Evolutionary conservation across 1,140 invertebrate genomes (phyloP).

Genomic region (Lordiphosa stackelbergi): DNA sequence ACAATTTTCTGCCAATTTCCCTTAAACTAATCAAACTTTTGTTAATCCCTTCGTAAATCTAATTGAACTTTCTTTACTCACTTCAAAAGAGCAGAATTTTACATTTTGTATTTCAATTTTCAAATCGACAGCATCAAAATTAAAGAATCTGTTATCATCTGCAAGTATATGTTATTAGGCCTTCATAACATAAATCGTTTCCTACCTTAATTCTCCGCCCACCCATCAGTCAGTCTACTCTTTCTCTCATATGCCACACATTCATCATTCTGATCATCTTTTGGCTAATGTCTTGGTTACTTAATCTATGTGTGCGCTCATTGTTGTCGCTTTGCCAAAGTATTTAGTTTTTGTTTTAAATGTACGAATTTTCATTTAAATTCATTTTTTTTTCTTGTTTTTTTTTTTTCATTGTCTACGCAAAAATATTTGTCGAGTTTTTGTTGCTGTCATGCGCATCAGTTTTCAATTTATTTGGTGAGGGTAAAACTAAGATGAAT

Average conservation of each 20-base stretch:
- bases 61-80: too few species aligned
- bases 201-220: background rate
- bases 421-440: constrained; percentile 27
- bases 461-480: constrained; percentile 24
- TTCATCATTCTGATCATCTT: constrained; percentile 21
- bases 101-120: too few species aligned
- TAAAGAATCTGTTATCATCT: too few species aligned
- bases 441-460: constrained; percentile 59
- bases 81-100: too few species aligned
- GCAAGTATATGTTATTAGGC: too few species aligned
- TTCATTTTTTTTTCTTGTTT: constrained; percentile 49
- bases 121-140: too few species aligned
- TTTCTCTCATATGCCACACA: constrained; percentile 2
- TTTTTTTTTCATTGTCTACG: constrained; percentile 19
- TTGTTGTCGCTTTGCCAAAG: constrained; percentile 71
- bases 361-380: constrained; percentile 70
- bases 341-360: constrained; percentile 54
- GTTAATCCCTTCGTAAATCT: too few species aligned
- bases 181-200: background rate
- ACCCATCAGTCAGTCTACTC: background rate
- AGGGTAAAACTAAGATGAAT: constrained; percentile 40
- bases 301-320: constrained; percentile 62
- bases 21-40: too few species aligned
- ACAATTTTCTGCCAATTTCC: too few species aligned
- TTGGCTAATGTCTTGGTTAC: constrained; percentile 50